These are phyloP conservation scores for Pseudomyrmex flavicornis DNA, from an alignment of 1,140 invertebrate species.

Conservation along the genomic window DNA sequence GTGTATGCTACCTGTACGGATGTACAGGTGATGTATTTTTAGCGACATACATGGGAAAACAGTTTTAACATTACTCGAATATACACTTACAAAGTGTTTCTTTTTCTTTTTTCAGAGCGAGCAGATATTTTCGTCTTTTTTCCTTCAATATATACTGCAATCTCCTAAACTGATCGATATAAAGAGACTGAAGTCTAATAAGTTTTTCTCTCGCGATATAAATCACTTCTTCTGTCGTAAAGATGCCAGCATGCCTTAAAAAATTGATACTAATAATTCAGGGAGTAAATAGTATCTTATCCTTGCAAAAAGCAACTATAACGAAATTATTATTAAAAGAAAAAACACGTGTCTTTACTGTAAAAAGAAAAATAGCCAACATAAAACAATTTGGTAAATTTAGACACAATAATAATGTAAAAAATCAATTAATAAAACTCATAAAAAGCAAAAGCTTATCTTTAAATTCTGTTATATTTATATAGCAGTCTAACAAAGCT, in stretches of 20 bases:
- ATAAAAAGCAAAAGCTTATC: not conserved
- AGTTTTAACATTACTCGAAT: not conserved
- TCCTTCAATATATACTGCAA: slow-evolving; percentile 90
- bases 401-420: not conserved
- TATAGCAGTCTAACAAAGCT: too few species aligned
- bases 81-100: slow-evolving; percentile 90
- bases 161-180: slow-evolving; percentile 93
- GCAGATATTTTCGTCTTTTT: slow-evolving; percentile 90
- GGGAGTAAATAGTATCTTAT: slow-evolving; percentile 74
- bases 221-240: slow-evolving; percentile 94
- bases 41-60: not conserved
- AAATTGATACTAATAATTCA: slow-evolving; percentile 83
- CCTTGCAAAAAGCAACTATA: slow-evolving; percentile 75
- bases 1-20: slow-evolving; percentile 89
- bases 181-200: slow-evolving; percentile 91
- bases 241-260: slow-evolving; percentile 93
- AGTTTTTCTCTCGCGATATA: slow-evolving; percentile 91
- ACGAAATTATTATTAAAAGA: slow-evolving; percentile 32
- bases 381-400: not conserved
- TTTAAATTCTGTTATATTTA: not conserved
- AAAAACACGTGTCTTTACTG: slow-evolving; percentile 8
- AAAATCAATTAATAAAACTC: not conserved
- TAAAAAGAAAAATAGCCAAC: not conserved
- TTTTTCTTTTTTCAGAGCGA: slow-evolving; percentile 90
- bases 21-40: slow-evolving; percentile 48